These are phyloP conservation scores for Phaethornis superciliosus DNA, from an alignment of 2,113 vertebrate species.

Conservation along the genomic window DNA sequence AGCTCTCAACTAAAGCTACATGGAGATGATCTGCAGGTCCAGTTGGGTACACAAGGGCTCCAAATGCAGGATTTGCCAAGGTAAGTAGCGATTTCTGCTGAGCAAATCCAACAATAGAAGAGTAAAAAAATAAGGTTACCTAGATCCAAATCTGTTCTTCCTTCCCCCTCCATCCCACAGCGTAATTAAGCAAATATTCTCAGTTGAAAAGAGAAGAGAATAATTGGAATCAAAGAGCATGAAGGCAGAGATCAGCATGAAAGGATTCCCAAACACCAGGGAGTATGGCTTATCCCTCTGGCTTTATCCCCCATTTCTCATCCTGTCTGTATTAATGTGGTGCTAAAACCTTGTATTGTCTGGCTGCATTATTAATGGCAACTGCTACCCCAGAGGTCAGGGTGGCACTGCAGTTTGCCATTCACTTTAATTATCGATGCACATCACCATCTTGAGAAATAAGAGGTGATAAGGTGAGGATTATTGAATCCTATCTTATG, in stretches of 20 bases:
- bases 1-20: neutral
- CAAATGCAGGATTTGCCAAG: neutral
- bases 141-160: neutral
- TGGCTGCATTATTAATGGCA: constrained; percentile 43
- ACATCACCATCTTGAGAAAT: constrained; percentile 42
- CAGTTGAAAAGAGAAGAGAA: neutral
- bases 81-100: neutral
- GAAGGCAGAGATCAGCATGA: constrained; percentile 23
- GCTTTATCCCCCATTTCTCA: constrained; percentile 23
- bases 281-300: constrained; percentile 42
- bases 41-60: neutral
- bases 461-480: constrained; percentile 39
- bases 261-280: constrained; percentile 8
- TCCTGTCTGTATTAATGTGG: constrained; percentile 14
- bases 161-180: neutral
- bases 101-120: neutral
- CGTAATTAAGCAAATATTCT: constrained; percentile 40
- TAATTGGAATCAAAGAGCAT: constrained; percentile 54
- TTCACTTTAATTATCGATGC: constrained; percentile 50
- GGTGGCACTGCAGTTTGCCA: constrained; percentile 10
- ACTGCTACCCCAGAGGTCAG: constrained; percentile 28
- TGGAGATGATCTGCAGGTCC: neutral
- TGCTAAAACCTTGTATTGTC: constrained; percentile 43
- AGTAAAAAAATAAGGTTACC: neutral
- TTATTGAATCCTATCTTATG: constrained; percentile 45